Evolutionary conservation across 2,888 invertebrate genomes (phyloP), one percentile per base, ranked within the genome.

Genomic region (Meta bourneti): DNA sequence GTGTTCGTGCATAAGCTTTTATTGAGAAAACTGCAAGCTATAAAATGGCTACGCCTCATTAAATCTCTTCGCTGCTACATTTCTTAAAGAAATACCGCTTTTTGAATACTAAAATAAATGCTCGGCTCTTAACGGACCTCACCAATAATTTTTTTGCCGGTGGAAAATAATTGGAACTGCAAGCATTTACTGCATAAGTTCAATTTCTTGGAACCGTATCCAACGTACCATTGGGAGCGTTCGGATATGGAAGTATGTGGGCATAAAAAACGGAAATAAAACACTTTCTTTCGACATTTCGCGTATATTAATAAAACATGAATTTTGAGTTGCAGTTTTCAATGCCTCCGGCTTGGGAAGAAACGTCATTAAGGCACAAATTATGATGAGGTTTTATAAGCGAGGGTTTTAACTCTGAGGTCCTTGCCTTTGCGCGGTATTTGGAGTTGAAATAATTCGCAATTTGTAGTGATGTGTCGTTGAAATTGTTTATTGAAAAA

Each of bases 141-240:
- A 5, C 61, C 11, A 13, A 0, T 1, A 11, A 16, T 61, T 61
- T 61, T 61, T 61, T 16, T 61, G 16, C 61, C 16, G 61, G 13
- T 16, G 6, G 61, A 16, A 61, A 61, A 61, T 61, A 61, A 61
- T 61, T 61, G 61, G 61, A 16, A 61, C 5, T 34, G 61, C 7
- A 9, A 61, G 61, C 16, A 61, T 61, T 61, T 61, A 61, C 61
- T 16, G 61, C 11, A 5, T 61, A n/a, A 49, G 49, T 77, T 77
- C 77, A 77, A 77, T 77, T 77, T 77, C 77, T 77, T n/a, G 77
- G 77, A 77, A 77, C 49, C 7, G 49, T 4, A 49, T 77, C 49
- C 49, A 6, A 48, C 8, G 11, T 49, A 77, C n/a, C 5, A 16
- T n/a, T 77, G 4, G 49, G 49, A 9, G 61, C 5, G 61, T 34